Conservation (phyloP, 2,888 invertebrate species). For the Dolichopus griseipennis region DNA sequence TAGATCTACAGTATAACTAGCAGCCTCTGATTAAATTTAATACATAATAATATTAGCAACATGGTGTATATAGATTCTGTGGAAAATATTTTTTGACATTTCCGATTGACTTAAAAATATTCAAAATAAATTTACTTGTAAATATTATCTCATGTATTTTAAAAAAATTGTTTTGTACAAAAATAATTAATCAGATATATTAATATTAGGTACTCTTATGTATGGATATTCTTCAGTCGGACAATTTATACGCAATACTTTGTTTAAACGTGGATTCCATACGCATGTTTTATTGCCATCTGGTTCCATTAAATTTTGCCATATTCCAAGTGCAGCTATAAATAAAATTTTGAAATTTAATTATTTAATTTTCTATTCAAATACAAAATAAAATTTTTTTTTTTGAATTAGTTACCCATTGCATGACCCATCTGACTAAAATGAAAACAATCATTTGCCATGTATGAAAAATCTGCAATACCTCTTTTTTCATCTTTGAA, state of each 20-base stretch:
- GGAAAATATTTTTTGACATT: no score
- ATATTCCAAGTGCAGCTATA: conserved; percentile 46
- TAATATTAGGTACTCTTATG: neutral
- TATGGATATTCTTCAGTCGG: conserved; percentile 12
- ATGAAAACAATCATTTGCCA: conserved; percentile 55
- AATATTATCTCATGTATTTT: no score
- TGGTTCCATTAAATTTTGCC: conserved; percentile 50
- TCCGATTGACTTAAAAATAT: no score
- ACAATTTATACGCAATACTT: conserved; percentile 10
- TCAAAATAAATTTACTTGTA: no score
- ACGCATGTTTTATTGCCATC: conserved; percentile 40
- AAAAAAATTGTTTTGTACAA: no score
- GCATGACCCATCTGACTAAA: conserved; percentile 52
- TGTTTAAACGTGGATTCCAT: neutral
- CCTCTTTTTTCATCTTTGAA: conserved; percentile 39
- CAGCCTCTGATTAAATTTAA: no score
- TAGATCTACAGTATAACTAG: no score
- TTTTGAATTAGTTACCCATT: conserved; percentile 37
- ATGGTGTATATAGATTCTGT: no score
- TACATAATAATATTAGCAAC: no score
- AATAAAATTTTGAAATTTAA: no score
- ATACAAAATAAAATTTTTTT: neutral
- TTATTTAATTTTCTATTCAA: no score
- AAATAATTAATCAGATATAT: no score
- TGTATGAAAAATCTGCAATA: conserved; percentile 44